Evolutionary conservation across 2,113 vertebrate species (phyloP).

Genomic region (Bagarius yarrelli): DNA sequence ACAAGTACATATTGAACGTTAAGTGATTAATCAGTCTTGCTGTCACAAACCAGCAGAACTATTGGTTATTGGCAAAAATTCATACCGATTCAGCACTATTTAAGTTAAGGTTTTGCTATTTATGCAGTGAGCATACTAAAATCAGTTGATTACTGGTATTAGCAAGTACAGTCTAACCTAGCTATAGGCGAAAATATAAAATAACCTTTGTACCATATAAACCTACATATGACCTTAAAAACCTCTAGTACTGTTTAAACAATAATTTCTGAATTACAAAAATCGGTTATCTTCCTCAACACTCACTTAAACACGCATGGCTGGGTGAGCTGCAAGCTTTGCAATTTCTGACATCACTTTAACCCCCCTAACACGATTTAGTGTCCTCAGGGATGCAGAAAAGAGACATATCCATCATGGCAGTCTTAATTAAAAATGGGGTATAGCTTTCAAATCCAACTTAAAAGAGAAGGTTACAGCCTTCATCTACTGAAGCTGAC

Average conservation of each 20-base stretch:
- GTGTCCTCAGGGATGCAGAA: conserved; percentile 21
- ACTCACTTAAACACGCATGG: conserved; percentile 56
- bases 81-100: no score
- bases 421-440: conserved; percentile 35
- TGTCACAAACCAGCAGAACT: no score
- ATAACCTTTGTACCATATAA: no score
- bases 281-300: conserved; percentile 52
- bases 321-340: conserved; percentile 18
- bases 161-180: no score
- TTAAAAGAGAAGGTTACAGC: conserved; percentile 6
- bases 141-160: no score
- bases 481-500: background rate
- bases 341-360: conserved; percentile 17
- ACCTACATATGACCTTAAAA: no score
- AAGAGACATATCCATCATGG: conserved; percentile 38
- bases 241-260: background rate
- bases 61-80: no score
- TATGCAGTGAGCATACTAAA: no score
- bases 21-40: no score
- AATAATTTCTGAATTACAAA: conserved; percentile 59
- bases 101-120: no score
- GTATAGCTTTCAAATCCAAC: background rate
- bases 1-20: background rate
- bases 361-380: conserved; percentile 18
- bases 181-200: no score